Evolutionary conservation across 1,140 invertebrate genomes (phyloP), one percentile per base, ranked within the genome.

Genomic region (Drosophila funebris): DNA sequence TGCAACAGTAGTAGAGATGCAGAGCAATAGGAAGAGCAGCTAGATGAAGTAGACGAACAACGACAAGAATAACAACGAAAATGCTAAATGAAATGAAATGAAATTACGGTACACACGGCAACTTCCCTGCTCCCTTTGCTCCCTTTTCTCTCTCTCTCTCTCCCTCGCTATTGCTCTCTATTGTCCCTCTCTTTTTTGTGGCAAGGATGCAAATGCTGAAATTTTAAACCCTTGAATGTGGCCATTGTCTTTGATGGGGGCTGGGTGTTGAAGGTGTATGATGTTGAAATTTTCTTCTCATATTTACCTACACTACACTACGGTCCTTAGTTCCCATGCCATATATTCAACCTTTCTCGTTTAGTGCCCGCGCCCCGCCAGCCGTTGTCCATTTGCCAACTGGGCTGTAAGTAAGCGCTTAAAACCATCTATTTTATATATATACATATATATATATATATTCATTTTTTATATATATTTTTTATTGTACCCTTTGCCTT

Each of bases 161-260:
- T n/a, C 22, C 1, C 20, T 27, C 8, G 18, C 27, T 7, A 16
- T 18, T 22, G 1, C 16, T 8, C 41, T 2, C 1, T n/a, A 24
- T 41, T 13, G 4, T 13, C 29, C 24, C 6, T 27, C 18, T 16
- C 1, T 6, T 44, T 22, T 44, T 6, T 50, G 46, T 60, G 33
- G 39, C 20, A n/a, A 62, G 46, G 73, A 87, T 87, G 83, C 83
- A 88, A 88, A 88, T 88, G 83, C 36, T 88, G 83, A 87, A 87
- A 87, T 87, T 87, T 76, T 87, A 87, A 87, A 87, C 83, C 83
- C 83, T 87, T 87, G 79, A 87, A 88, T 89, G 83, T 73, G 82
- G 78, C 78, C 78, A 87, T 88, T 87, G 83, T 88, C 83, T 87
- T 88, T 87, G 83, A 76, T 85, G 63, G 76, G 70, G n/a, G 56